phyloP scores from a whole-genome alignment of 2,797 vertebrate genomes.

The Mormyrops attenuatus region DNA sequence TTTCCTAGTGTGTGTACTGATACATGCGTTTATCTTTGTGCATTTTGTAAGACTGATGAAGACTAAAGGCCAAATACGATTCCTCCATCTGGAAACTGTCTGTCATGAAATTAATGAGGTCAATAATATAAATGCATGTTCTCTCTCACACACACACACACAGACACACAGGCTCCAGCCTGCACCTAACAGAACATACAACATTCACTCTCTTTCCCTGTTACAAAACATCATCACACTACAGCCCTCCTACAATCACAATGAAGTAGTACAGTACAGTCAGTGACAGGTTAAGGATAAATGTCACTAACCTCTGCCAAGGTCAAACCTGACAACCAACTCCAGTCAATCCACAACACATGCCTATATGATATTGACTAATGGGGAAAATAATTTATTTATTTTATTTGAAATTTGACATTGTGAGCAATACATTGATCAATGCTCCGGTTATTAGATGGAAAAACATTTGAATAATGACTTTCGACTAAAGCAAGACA shows the following conservation, averaged over 20 bases:
- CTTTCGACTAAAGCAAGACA: neutral
- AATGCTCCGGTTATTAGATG: neutral
- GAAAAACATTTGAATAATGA: neutral
- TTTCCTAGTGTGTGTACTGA: neutral
- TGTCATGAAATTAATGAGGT: neutral
- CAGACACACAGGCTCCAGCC: neutral
- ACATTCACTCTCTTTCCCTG: conserved; percentile 10
- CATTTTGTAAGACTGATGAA: neutral
- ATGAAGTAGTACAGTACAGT: neutral
- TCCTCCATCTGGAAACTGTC: neutral
- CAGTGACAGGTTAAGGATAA: neutral
- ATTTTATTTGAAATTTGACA: neutral
- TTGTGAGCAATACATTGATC: neutral
- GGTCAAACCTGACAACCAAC: neutral
- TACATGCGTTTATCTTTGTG: conserved; percentile 4
- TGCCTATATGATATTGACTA: neutral
- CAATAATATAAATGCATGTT: neutral
- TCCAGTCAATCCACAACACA: neutral
- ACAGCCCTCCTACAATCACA: neutral
- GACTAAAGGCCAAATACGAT: neutral
- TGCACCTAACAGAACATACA: neutral
- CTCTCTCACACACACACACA: neutral
- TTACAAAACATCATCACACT: conserved; percentile 13
- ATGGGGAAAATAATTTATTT: neutral
- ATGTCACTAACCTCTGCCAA: neutral